Percentiles rank a stretch among this genome's conserved stretches.
Conservation (phyloP, 2,888 invertebrate genomes). For the Tridacna gigas region DNA sequence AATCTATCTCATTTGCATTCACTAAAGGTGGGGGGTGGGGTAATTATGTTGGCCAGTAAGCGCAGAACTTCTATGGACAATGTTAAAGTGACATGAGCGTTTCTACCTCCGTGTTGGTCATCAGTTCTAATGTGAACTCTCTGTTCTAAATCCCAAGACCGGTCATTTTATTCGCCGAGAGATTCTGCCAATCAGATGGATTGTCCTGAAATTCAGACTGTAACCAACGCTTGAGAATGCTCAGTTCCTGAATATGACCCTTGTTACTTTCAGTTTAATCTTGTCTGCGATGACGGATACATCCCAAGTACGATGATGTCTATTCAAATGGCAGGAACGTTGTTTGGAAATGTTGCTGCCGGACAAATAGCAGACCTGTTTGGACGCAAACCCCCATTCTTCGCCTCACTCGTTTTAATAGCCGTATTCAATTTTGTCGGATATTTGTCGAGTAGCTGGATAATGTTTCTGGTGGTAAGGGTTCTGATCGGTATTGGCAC, state of each 20-base stretch:
- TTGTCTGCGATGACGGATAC: slow-evolving; percentile 49
- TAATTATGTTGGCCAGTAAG: no score
- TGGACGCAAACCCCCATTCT: slow-evolving; percentile 49
- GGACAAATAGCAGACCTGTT: slow-evolving; percentile 49
- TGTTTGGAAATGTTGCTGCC: slow-evolving; percentile 45
- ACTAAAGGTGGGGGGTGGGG: no score
- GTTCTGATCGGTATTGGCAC: slow-evolving; percentile 36
- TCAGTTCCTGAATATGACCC: background rate
- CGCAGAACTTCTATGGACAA: no score
- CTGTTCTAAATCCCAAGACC: no score
- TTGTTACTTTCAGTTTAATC: slow-evolving; percentile 41
- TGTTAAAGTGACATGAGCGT: no score
- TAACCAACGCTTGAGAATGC: background rate
- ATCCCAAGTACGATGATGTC: slow-evolving; percentile 51
- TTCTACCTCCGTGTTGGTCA: no score
- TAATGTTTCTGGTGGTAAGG: slow-evolving; percentile 39
- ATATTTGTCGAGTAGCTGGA: slow-evolving; percentile 42
- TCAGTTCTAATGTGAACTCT: no score
- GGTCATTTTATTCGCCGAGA: no score
- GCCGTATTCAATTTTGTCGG: slow-evolving; percentile 32
- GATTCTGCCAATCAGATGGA: no score
- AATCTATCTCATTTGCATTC: no score
- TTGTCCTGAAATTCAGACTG: no score
- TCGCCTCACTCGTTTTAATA: slow-evolving; percentile 33
- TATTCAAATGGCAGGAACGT: slow-evolving; percentile 42